Evolutionary conservation across 2,113 vertebrate species (phyloP), one percentile per base, ranked within the genome.

Genomic region (Thalassarche chlororhynchos): DNA sequence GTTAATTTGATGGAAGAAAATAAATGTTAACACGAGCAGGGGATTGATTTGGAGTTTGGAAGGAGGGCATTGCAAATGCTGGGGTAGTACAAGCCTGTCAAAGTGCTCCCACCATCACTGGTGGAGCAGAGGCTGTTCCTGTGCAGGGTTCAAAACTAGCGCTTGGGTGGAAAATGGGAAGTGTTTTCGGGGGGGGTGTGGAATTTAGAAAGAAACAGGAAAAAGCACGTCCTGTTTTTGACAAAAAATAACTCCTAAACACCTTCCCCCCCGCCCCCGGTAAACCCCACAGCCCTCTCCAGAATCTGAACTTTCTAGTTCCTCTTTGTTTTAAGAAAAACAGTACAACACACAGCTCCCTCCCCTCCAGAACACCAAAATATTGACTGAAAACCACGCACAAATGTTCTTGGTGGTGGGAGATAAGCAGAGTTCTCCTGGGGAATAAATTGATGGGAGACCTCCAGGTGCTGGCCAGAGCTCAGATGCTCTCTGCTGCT

Each of bases 161-260:
- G 4, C 34, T 51, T 82, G 20, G 4, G 29, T 89, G 61, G 70
- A 78, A 92, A 90, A 86, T 60, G 38, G 83, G 55, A 93, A 90
- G 25, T 84, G 5, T 52, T 85, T 89, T 68, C n/a, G 18, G 6
- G 14, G 20, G 7, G 24, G 10, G 11, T 11, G 11, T 8, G 14
- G 52, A 51, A 52, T 25, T 46, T 74, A 84, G 60, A 74, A 84
- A 90, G 71, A 93, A 64, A 71, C 29, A 77, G 85, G 61, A 89
- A 92, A 92, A 94, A 62, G 65, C 44, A 52, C 10, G 23, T 94
- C 81, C 89, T 94, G 72, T 84, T 93, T 93, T 92, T 83, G 60
- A 85, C 31, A 92, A 82, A 92, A 91, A 77, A 71, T 81, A 76
- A 49, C 81, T 77, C 81, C 55, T 54, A 13, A 85, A 49, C 40